These are phyloP conservation scores for Stegastes partitus DNA, from an alignment of 2,113 vertebrate species.

Conservation along the genomic window DNA sequence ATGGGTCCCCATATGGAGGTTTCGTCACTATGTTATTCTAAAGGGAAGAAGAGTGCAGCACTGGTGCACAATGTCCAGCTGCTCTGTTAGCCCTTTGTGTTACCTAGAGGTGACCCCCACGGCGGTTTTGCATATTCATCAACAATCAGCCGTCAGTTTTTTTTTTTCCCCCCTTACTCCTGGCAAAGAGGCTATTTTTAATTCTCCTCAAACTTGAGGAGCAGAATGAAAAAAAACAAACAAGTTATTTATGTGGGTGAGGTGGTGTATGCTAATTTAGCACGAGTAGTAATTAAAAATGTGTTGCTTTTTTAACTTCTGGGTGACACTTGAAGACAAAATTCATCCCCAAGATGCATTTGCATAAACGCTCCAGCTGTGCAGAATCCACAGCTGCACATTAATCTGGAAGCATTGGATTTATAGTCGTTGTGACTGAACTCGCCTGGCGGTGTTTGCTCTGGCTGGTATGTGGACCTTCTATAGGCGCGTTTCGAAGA, in stretches of 20 bases:
- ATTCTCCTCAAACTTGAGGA: slow-evolving; percentile 37
- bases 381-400: neutral
- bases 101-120: slow-evolving; percentile 80
- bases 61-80: slow-evolving; percentile 74
- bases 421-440: neutral
- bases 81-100: slow-evolving; percentile 66
- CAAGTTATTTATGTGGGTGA: slow-evolving; percentile 27
- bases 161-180: slow-evolving; percentile 40
- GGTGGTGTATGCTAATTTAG: slow-evolving; percentile 27
- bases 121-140: slow-evolving; percentile 79
- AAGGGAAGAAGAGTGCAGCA: slow-evolving; percentile 52
- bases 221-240: slow-evolving; percentile 59
- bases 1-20: slow-evolving; percentile 76
- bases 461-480: neutral
- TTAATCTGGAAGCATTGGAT: neutral
- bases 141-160: slow-evolving; percentile 50
- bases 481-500: slow-evolving; percentile 14
- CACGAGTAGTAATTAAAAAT: slow-evolving; percentile 19
- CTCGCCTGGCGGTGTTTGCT: neutral
- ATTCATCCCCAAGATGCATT: neutral
- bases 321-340: neutral
- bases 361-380: neutral
- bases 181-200: slow-evolving; percentile 73
- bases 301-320: neutral
- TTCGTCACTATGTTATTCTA: slow-evolving; percentile 60